Conservation (phyloP, 2,797 vertebrate genomes). For the Muscicapa comitata region DNA sequence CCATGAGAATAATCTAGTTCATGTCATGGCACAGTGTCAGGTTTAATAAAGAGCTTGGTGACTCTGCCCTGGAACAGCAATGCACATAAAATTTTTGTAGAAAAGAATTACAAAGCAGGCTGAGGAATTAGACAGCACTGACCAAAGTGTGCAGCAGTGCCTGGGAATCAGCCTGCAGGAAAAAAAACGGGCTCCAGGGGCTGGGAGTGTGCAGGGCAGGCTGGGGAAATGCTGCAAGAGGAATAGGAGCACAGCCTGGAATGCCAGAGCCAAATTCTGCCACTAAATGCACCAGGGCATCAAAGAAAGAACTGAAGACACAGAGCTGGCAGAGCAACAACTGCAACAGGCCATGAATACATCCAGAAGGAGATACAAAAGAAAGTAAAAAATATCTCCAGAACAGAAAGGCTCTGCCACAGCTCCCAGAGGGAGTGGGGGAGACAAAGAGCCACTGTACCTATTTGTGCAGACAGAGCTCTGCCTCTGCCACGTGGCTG, state of each 20-base stretch:
- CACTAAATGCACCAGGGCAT: rapidly evolving
- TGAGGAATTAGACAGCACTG: background rate
- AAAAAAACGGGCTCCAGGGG: background rate
- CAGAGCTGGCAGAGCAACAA: background rate
- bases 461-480: background rate
- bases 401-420: background rate
- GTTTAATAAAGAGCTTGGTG: rapidly evolving
- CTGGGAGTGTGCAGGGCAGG: background rate
- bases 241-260: background rate
- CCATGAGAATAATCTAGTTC: background rate
- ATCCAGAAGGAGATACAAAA: background rate
- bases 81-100: background rate
- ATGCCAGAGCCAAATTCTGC: background rate
- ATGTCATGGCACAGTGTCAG: background rate
- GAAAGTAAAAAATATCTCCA: background rate
- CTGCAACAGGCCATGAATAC: background rate
- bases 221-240: background rate
- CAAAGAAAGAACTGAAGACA: background rate
- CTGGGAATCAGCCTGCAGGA: background rate
- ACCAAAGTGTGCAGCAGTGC: background rate
- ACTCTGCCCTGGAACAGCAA: background rate
- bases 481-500: background rate
- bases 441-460: rapidly evolving
- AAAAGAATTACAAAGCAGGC: background rate
- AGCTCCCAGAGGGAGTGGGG: background rate